These are phyloP conservation scores for Tipula helvola DNA, from an alignment of 2,888 invertebrate genomes.

Conservation along the genomic window DNA sequence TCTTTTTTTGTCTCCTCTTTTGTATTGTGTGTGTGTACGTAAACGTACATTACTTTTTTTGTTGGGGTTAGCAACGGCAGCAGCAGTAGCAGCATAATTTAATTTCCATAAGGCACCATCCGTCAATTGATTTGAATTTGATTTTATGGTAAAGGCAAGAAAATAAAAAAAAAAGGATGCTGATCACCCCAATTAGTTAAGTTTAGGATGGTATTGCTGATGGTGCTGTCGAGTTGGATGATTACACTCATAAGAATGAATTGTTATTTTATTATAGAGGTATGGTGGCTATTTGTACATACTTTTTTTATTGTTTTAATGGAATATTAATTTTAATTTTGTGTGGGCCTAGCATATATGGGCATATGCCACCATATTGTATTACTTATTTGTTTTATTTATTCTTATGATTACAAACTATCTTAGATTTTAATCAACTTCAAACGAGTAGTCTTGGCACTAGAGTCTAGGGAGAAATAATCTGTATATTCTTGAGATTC, in stretches of 20 bases:
- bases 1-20: not conserved
- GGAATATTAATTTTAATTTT: too few species aligned
- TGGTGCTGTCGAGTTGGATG: not conserved
- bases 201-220: not conserved
- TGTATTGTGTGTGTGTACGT: not conserved
- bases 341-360: too few species aligned
- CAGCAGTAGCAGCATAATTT: not conserved
- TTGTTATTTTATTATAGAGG: too few species aligned
- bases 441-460: too few species aligned
- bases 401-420: too few species aligned
- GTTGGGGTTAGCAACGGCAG: not conserved
- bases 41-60: not conserved
- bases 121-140: slow-evolving; percentile 4
- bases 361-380: too few species aligned
- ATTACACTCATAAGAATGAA: not conserved
- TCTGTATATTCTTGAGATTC: too few species aligned
- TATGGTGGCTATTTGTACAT: too few species aligned
- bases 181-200: not conserved
- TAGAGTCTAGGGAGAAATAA: too few species aligned
- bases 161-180: not conserved
- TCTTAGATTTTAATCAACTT: too few species aligned
- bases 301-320: too few species aligned
- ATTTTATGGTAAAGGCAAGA: not conserved
- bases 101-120: slow-evolving; percentile 4
- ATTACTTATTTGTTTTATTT: too few species aligned